A percentile compares a stretch with the other conserved stretches of the same genome.
Evolutionary conservation across 1,140 invertebrate genomes (phyloP).

Genomic region (Aphelenchoides fujianensis): DNA sequence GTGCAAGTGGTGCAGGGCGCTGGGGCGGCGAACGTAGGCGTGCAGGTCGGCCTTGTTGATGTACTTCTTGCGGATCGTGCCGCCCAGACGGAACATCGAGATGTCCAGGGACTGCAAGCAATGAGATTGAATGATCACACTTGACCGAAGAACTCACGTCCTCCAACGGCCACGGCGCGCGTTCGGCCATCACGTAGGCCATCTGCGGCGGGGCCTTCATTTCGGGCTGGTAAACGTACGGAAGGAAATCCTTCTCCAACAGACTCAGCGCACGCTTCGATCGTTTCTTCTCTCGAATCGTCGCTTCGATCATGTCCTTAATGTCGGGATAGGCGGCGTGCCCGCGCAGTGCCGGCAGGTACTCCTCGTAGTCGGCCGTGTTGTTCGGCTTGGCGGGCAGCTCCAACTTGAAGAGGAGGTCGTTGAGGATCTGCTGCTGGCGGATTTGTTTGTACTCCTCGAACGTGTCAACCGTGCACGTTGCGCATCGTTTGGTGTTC

Average conservation of each 20-base stretch:
- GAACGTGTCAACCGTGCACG: constrained; percentile 19
- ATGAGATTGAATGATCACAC: too few relatives aligned
- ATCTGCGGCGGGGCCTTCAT: constrained; percentile 29
- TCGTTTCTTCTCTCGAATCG: constrained; percentile 38
- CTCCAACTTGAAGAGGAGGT: constrained; percentile 46
- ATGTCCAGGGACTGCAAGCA: constrained; percentile 34
- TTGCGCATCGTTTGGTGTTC: constrained; percentile 20
- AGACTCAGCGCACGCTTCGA: constrained; percentile 19
- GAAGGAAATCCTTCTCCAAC: constrained; percentile 35
- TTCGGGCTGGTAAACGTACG: constrained; percentile 42
- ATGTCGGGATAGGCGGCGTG: constrained; percentile 31
- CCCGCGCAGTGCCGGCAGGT: constrained; percentile 22
- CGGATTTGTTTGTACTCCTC: constrained; percentile 40
- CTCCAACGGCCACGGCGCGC: constrained; percentile 18
- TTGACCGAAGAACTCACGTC: constrained; percentile 20
- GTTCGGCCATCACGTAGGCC: constrained; percentile 39
- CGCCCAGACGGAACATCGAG: constrained; percentile 35
- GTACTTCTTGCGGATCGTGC: constrained; percentile 30
- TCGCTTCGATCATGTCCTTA: constrained; percentile 40
- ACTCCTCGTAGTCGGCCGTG: constrained; percentile 46
- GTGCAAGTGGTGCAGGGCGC: constrained; percentile 8
- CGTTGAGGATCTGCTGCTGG: constrained; percentile 41
- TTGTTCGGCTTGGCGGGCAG: constrained; percentile 43
- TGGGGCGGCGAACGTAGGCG: constrained; percentile 39
- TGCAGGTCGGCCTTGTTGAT: constrained; percentile 42